Evolutionary conservation across 2,797 vertebrate genomes (phyloP).

Genomic region (Enteromius unitaeniatus): DNA sequence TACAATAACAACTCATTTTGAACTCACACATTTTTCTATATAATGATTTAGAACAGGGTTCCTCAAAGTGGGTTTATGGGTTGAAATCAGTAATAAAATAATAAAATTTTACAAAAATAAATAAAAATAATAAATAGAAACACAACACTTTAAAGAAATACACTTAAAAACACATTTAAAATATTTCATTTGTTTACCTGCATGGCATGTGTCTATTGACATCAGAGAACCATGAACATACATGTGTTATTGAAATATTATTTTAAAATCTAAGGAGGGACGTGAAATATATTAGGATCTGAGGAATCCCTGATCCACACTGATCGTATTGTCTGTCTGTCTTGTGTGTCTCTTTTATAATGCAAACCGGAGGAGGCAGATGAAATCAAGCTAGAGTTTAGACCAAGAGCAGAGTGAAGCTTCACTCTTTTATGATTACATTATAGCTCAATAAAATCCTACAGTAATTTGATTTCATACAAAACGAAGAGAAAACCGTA

Average conservation of each 20-base stretch:
- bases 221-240: not conserved
- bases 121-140: too few species aligned
- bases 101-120: too few species aligned
- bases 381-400: not conserved
- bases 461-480: slow-evolving; percentile 11
- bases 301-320: not conserved
- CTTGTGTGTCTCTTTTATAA: not conserved
- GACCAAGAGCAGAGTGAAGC: not conserved
- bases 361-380: slow-evolving; percentile 13
- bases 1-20: too few species aligned
- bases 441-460: slow-evolving; percentile 2
- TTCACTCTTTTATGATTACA: not conserved
- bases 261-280: not conserved
- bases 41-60: too few species aligned
- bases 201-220: not conserved
- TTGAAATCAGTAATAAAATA: too few species aligned
- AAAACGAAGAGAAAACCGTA: not conserved
- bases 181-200: not conserved
- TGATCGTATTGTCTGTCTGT: not conserved
- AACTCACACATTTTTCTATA: too few species aligned
- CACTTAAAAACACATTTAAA: not conserved
- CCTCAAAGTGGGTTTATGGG: too few species aligned
- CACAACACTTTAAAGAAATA: not conserved
- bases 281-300: too few species aligned
- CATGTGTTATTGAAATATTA: not conserved